phyloP scores from a whole-genome alignment of 1,140 invertebrate genomes.

The Nixonia krombeini region DNA sequence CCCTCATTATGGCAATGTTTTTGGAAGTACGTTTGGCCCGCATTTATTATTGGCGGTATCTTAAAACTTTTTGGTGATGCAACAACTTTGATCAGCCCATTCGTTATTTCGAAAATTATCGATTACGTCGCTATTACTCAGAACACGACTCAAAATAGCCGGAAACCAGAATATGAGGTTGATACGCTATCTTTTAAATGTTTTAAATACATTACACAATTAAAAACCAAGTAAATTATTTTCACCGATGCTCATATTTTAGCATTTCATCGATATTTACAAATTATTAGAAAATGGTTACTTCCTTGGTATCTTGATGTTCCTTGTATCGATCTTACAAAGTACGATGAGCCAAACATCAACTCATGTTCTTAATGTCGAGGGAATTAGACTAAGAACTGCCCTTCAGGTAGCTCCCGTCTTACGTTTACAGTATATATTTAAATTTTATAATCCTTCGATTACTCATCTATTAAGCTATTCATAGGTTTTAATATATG shows the following conservation, averaged over 20 bases:
- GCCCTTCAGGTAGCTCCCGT: conserved; percentile 78
- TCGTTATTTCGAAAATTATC: conserved; percentile 83
- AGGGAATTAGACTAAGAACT: conserved; percentile 84
- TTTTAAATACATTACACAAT: neutral
- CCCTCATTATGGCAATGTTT: conserved; percentile 79
- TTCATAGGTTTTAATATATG: conserved; percentile 78
- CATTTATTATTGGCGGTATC: conserved; percentile 80
- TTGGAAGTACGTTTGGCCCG: conserved; percentile 79
- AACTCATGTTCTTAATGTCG: conserved; percentile 84
- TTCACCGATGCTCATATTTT: too few species aligned
- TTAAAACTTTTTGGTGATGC: conserved; percentile 85
- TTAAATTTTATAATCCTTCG: neutral
- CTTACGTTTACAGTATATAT: neutral
- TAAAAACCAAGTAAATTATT: conserved; percentile 2
- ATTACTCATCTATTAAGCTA: too few species aligned
- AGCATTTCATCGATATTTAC: conserved; percentile 48
- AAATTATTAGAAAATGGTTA: conserved; percentile 85
- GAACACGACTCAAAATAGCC: conserved; percentile 26
- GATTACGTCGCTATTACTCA: conserved; percentile 73
- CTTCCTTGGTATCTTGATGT: conserved; percentile 80
- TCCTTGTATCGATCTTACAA: conserved; percentile 82
- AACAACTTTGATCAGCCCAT: conserved; percentile 81
- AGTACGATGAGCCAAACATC: conserved; percentile 88
- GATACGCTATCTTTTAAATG: neutral
- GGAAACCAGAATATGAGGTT: conserved; percentile 15